These are phyloP conservation scores for Pteronotus mesoamericanus DNA, from an alignment of 2,797 vertebrate species.

Conservation along the genomic window DNA sequence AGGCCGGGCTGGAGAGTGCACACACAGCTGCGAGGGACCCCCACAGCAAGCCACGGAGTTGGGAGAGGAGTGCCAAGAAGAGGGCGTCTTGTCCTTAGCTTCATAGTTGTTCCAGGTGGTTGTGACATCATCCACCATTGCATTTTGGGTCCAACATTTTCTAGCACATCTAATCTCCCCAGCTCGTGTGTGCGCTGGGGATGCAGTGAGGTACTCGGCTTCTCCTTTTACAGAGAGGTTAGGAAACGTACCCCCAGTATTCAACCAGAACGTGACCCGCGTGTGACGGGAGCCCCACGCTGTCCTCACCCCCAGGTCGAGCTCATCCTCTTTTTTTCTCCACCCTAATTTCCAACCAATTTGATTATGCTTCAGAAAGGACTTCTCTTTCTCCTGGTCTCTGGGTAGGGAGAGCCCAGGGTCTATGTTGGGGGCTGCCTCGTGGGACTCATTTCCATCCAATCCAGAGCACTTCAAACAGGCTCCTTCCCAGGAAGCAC, in stretches of 20 bases:
- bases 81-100: neutral
- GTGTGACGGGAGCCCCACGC: fast-evolving
- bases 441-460: constrained; percentile 68
- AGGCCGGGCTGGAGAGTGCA: neutral
- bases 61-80: neutral
- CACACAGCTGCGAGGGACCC: neutral
- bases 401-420: constrained; percentile 27
- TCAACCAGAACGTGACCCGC: neutral
- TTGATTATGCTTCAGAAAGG: constrained; percentile 21
- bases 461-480: constrained; percentile 68
- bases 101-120: no score
- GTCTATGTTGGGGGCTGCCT: constrained; percentile 65
- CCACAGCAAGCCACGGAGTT: neutral
- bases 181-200: neutral
- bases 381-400: constrained; percentile 1
- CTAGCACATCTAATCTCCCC: neutral
- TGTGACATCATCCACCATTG: neutral
- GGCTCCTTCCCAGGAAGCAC: constrained; percentile 35
- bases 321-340: neutral
- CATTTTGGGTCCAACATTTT: neutral
- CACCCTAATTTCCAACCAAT: neutral
- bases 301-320: neutral
- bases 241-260: fast-evolving
- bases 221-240: neutral
- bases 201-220: fast-evolving